A percentile compares a stretch with the other conserved stretches of the same genome.
These are phyloP conservation scores for Pteropus rufus DNA, from an alignment of 2,797 vertebrate genomes.

Conservation along the genomic window DNA sequence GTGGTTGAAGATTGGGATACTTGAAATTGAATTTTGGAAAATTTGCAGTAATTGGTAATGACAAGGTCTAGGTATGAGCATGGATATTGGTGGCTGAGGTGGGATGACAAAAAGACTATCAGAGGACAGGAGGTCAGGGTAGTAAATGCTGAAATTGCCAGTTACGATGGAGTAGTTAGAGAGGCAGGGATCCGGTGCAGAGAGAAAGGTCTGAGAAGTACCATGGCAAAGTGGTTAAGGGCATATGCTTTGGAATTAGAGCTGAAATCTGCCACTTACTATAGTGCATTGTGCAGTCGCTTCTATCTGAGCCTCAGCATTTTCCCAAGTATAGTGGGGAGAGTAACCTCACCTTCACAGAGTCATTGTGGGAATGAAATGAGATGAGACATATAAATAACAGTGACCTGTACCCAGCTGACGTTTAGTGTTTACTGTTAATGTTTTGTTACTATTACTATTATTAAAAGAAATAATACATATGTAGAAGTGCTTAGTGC, in stretches of 20 bases:
- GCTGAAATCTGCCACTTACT: not conserved
- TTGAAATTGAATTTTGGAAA: not conserved
- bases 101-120: not conserved
- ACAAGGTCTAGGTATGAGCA: not conserved
- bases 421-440: not conserved
- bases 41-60: not conserved
- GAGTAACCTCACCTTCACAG: not conserved
- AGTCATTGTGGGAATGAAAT: not conserved
- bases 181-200: not conserved
- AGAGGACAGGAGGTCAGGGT: not conserved
- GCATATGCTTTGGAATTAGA: not conserved
- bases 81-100: not conserved
- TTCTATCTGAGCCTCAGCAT: not conserved
- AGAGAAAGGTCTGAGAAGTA: not conserved
- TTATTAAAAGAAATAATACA: not conserved
- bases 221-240: not conserved
- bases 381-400: not conserved
- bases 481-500: not conserved
- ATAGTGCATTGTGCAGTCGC: not conserved
- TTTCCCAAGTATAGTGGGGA: not conserved
- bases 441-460: not conserved
- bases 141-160: not conserved
- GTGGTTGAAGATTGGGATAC: not conserved
- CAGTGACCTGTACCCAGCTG: not conserved
- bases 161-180: not conserved